Percentiles rank a stretch among this genome's conserved stretches.
Evolutionary conservation across 1,140 invertebrate genomes (phyloP).

Genomic region (Hesperophylax magnus): DNA sequence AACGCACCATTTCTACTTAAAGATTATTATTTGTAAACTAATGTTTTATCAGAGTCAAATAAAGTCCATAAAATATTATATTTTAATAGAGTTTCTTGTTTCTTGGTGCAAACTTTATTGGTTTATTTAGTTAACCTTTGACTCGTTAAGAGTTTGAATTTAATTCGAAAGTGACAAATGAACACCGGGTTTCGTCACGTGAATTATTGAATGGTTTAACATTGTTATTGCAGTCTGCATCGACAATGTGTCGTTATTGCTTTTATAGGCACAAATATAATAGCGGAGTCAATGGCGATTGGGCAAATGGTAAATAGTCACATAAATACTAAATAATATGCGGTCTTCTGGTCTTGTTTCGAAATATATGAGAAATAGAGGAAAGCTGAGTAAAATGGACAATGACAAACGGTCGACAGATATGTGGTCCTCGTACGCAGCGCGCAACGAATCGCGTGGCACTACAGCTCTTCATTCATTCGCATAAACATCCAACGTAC

Average conservation of each 20-base stretch:
- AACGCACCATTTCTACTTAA: too few relatives aligned
- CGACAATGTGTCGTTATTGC: not conserved
- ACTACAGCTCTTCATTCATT: too few relatives aligned
- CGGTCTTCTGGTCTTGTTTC: constrained; percentile 10
- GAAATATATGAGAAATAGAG: not conserved
- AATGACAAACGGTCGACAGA: not conserved
- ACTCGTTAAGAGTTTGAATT: not conserved
- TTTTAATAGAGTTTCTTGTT: too few relatives aligned
- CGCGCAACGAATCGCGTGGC: too few relatives aligned
- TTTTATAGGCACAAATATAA: not conserved
- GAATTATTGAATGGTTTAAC: not conserved
- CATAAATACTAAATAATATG: too few relatives aligned
- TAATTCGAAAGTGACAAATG: constrained; percentile 11
- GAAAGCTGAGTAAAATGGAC: not conserved
- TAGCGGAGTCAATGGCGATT: not conserved
- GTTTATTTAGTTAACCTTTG: too few relatives aligned
- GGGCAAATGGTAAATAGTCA: not conserved
- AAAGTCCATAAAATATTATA: too few relatives aligned
- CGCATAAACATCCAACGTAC: too few relatives aligned
- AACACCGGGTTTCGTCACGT: not conserved
- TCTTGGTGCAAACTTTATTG: too few relatives aligned
- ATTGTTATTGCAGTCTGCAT: not conserved
- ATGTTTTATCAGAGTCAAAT: too few relatives aligned
- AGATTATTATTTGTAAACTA: too few relatives aligned
- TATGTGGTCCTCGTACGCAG: too few relatives aligned